Evolutionary conservation across 2,888 invertebrate species (phyloP).

Genomic region (Nebria brevicollis): DNA sequence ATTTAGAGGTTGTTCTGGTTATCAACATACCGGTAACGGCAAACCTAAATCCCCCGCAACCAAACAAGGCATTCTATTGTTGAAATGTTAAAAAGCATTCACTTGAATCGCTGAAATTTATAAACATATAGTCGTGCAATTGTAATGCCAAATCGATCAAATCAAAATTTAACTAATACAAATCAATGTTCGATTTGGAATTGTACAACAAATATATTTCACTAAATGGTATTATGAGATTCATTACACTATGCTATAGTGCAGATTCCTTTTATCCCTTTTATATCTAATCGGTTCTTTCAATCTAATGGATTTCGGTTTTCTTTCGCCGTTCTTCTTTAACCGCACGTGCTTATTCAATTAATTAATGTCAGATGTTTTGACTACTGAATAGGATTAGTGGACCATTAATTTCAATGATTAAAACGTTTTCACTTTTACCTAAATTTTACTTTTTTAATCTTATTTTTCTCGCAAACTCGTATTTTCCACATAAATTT

Average conservation of each 20-base stretch:
- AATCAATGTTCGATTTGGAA: too few species aligned
- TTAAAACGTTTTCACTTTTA: slow-evolving; percentile 44
- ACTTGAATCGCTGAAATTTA: too few species aligned
- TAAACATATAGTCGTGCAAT: too few species aligned
- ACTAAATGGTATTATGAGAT: not conserved
- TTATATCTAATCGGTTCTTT: slow-evolving; percentile 13
- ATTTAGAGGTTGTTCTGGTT: too few species aligned
- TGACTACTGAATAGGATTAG: slow-evolving; percentile 35
- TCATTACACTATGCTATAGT: not conserved
- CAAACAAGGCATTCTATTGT: too few species aligned
- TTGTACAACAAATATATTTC: too few species aligned
- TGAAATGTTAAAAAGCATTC: too few species aligned
- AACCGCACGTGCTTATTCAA: slow-evolving; percentile 31
- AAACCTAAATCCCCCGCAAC: too few species aligned
- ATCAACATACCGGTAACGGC: too few species aligned
- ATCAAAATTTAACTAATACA: too few species aligned
- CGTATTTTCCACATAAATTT: too few species aligned
- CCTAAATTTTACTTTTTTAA: slow-evolving; percentile 29
- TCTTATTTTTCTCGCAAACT: not conserved
- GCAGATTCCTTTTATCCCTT: not conserved
- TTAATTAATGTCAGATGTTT: slow-evolving; percentile 40
- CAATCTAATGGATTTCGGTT: not conserved
- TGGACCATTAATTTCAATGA: slow-evolving; percentile 43
- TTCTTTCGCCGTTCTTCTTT: slow-evolving; percentile 11
- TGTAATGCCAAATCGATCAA: too few species aligned